Evolutionary conservation across 1,140 invertebrate genomes (phyloP), one percentile per base, ranked within the genome.

Genomic region (Camponotus floridanus): DNA sequence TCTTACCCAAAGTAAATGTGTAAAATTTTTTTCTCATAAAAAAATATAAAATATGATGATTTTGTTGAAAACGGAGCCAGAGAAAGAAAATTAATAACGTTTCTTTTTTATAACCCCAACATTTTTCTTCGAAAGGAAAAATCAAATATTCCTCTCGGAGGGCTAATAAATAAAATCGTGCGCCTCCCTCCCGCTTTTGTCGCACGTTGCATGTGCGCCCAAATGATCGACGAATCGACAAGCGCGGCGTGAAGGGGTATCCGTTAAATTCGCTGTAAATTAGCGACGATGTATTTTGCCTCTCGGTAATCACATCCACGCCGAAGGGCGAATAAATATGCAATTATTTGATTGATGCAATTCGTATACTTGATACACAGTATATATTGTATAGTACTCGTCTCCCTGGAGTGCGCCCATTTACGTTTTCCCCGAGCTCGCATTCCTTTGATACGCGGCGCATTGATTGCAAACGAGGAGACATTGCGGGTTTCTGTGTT

Each of bases 321-420:
- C n/a, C 6, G 64, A 67, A 67, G n/a, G 48, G 2, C 39, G 55
- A 3, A 45, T 21, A 73, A 81, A 81, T 81, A 81, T 73, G 67
- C 79, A 81, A 73, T 81, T 51, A 81, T 81, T 81, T 81, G 79
- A 81, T 81, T 73, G 79, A 73, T n/a, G 67, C 67, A 73, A 73
- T 9, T 81, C 36, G 39, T 73, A 61, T 45, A 81, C 59, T 71
- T 73, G 36, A 73, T 59, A 73, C 55, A 26, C 26, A 26, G 26
- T 26, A 26, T 26, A 26, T 26, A 81, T 81, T 81, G 67, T 74
- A 18, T 31, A 15, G 15, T 4, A 1, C 31, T 9, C 42, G 39
- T 83, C 68, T 55, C 68, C 21, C 48, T 6, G 51, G 68, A 55
- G 55, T 45, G 26, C 68, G 55, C 42, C 15, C 55, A 83, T 83